phyloP scores from a whole-genome alignment of 2,888 invertebrate species.

The Tryphoninae sp. region DNA sequence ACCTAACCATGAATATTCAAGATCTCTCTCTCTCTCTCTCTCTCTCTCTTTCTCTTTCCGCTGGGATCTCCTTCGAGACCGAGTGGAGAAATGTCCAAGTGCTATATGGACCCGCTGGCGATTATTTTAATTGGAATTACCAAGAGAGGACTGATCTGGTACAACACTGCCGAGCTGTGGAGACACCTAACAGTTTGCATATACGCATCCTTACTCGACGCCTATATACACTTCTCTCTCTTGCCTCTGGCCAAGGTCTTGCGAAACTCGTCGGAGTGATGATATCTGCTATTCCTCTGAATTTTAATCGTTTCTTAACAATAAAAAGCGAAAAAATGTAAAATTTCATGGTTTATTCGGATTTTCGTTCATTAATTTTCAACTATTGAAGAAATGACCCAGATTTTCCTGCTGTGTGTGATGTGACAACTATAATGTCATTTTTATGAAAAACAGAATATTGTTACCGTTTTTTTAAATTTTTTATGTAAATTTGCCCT shows the following conservation, averaged over 20 bases:
- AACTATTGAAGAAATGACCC: too few relatives aligned
- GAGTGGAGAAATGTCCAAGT: slow-evolving; percentile 56
- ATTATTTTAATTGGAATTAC: slow-evolving; percentile 70
- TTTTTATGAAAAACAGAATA: too few relatives aligned
- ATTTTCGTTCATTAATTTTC: too few relatives aligned
- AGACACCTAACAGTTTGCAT: slow-evolving; percentile 56
- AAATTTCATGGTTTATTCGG: too few relatives aligned
- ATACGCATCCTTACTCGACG: slow-evolving; percentile 47
- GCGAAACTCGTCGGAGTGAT: too few relatives aligned
- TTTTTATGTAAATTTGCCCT: too few relatives aligned
- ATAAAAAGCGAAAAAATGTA: too few relatives aligned
- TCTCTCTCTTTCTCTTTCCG: background rate
- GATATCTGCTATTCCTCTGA: too few relatives aligned
- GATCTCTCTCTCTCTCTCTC: slow-evolving; percentile 30
- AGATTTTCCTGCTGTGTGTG: too few relatives aligned
- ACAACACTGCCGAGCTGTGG: slow-evolving; percentile 21
- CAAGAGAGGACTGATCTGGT: slow-evolving; percentile 29
- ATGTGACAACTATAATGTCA: too few relatives aligned
- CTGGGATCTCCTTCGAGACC: slow-evolving; percentile 10
- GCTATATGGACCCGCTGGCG: slow-evolving; percentile 65
- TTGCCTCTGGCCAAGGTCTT: background rate
- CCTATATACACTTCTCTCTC: background rate
- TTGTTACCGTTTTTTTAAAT: too few relatives aligned
- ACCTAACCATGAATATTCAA: slow-evolving; percentile 67
- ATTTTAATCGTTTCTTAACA: too few relatives aligned